Percentiles rank a stretch among this genome's conserved stretches.
phyloP scores from a whole-genome alignment of 2,888 invertebrate genomes.

The Ochropleura plecta region DNA sequence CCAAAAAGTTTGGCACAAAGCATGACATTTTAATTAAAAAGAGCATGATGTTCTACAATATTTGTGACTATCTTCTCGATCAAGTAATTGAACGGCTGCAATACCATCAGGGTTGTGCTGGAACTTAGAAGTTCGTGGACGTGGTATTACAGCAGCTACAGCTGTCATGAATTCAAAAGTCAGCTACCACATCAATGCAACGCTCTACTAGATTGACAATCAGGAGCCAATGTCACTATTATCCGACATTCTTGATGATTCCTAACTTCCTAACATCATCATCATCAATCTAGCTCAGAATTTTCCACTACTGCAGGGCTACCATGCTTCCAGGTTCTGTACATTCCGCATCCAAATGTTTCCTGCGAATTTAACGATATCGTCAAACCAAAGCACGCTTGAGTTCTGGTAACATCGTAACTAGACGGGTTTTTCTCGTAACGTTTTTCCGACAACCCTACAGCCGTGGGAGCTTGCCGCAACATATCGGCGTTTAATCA shows the following conservation, averaged over 20 bases:
- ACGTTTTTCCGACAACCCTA: conserved; percentile 61
- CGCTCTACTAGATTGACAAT: not conserved
- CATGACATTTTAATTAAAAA: no score
- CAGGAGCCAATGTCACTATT: not conserved
- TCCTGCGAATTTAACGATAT: not conserved
- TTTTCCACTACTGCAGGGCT: not conserved
- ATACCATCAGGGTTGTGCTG: not conserved
- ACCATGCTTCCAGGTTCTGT: not conserved
- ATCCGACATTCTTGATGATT: not conserved
- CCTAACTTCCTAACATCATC: not conserved
- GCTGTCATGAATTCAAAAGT: not conserved
- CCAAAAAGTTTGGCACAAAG: no score
- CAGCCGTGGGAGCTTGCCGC: conserved; percentile 80
- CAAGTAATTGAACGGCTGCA: not conserved
- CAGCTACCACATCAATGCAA: not conserved
- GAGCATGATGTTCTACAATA: no score
- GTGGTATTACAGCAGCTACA: not conserved
- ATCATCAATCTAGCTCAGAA: not conserved
- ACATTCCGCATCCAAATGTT: not conserved
- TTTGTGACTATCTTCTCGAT: no score
- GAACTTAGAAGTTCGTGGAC: not conserved
- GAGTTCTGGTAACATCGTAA: not conserved
- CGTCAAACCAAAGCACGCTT: not conserved
- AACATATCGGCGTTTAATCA: conserved; percentile 83
- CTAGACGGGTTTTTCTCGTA: not conserved